phyloP scores from a whole-genome alignment of 2,113 vertebrate genomes.

The Marmota flaviventris region DNA sequence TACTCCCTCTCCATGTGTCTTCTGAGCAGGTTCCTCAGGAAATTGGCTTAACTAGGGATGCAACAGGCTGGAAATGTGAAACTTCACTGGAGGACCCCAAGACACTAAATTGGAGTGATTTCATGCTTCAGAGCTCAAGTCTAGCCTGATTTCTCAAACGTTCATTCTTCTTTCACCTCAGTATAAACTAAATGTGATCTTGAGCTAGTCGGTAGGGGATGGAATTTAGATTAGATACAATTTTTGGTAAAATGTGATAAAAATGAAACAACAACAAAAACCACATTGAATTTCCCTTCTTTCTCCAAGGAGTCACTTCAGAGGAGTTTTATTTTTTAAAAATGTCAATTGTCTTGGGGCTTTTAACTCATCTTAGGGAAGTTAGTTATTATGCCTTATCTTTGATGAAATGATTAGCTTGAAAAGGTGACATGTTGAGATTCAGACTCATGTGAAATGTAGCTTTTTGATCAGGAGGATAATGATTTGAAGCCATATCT shows the following conservation, averaged over 20 bases:
- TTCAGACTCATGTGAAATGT: background rate
- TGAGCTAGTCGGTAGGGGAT: background rate
- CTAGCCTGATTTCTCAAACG: constrained; percentile 30
- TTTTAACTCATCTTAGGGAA: background rate
- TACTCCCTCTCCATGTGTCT: background rate
- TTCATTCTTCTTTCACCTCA: constrained; percentile 30
- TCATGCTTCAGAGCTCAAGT: constrained; percentile 52
- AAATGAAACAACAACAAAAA: background rate
- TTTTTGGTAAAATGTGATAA: constrained; percentile 6
- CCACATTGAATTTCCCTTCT: background rate
- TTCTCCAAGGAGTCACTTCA: background rate
- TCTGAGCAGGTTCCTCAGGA: background rate
- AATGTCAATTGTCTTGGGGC: background rate
- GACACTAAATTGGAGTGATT: constrained; percentile 27
- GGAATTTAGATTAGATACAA: background rate
- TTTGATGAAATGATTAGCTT: constrained; percentile 81
- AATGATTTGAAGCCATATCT: constrained; percentile 77
- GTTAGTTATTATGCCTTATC: constrained; percentile 63
- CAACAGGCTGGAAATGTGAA: background rate
- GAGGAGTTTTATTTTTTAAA: background rate
- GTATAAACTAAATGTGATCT: constrained; percentile 31
- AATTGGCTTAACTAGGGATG: background rate
- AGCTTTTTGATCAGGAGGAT: constrained; percentile 46
- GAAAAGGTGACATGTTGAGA: constrained; percentile 73
- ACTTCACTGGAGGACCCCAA: background rate